phyloP scores from a whole-genome alignment of 2,888 invertebrate species.

The Tenthredo scrophulariae region DNA sequence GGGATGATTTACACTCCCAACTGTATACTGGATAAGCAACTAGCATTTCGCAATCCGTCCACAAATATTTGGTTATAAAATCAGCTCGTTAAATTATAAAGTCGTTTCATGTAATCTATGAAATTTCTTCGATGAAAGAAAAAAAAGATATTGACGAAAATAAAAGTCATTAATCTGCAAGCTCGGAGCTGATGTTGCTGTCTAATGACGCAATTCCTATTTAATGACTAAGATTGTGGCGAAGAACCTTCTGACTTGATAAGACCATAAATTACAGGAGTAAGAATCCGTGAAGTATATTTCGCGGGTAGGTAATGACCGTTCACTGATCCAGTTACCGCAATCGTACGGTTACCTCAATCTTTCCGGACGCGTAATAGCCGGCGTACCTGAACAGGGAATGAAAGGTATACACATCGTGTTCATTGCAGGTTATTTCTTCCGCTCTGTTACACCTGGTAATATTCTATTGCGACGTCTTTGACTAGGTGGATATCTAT shows the following conservation, averaged over 20 bases:
- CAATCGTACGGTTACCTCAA: background rate
- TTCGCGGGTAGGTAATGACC: background rate
- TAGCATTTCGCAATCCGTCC: background rate
- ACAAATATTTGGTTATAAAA: background rate
- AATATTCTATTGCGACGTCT: constrained; percentile 36
- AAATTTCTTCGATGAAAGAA: background rate
- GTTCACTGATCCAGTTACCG: constrained; percentile 9
- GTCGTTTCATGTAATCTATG: background rate
- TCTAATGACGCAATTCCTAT: constrained; percentile 23
- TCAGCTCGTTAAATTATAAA: constrained; percentile 1
- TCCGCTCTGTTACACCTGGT: constrained; percentile 41
- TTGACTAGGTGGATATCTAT: background rate
- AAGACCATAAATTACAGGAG: background rate
- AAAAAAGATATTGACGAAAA: background rate
- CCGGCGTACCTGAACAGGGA: background rate
- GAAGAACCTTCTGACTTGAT: background rate
- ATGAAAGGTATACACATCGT: background rate
- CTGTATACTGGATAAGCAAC: background rate
- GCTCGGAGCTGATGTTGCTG: background rate
- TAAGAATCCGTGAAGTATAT: constrained; percentile 19
- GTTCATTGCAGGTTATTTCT: constrained; percentile 28
- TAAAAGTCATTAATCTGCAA: background rate
- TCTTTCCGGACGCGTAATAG: constrained; percentile 31
- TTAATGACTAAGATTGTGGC: background rate
- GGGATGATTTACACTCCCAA: constrained; percentile 2